Base-by-base conservation (phyloP, 2,797 vertebrate genomes). In the Leptoclinus maculatus region DNA sequence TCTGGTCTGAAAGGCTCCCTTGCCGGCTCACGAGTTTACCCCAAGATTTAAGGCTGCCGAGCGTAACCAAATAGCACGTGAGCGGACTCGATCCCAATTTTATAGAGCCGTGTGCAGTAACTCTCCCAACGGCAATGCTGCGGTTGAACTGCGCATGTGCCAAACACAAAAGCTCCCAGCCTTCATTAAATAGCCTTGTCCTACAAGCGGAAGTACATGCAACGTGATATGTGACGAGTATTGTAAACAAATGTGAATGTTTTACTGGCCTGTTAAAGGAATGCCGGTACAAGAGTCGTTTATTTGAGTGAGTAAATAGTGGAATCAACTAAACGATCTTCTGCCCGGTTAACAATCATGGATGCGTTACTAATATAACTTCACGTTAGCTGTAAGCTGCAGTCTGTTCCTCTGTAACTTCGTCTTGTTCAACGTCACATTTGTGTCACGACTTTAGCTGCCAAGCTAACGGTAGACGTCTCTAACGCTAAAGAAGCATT, bases 191-290 rank as follows among this genome's bases (percentile, higher is more conserved):
- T 12, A 25, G n/a, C 49, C 51, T 27, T 7, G 23, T 54, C 12
- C 51, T 25, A 6, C 5, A 56, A 77, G 56, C 83, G 85, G 90
- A 91, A 89, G 51, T 45, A 3, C 11, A 1, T 10, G 39, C 39
- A 34, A 72, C 49, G 82, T 68, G 75, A 45, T 7, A 9, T 27
- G 63, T 83, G 83, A 87, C 82, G 75, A 71, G 34, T 53, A 9
- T 69, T 82, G 88, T 90, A 91, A 92, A 93, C 87, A 91, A 81
- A 78, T 34, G 51, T 69, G n/a, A 45, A 45, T 54, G 60, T 71
- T 51, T 43, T 19, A 53, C 59, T 64, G 17, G 59, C n/a, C 17
- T 64, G 56, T 25, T 5, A 41, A 68, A 58, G 87, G 77, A 86
- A 92, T 90, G 90, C 41, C 1, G 66, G 76, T 65, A 60, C 57